phyloP scores from a whole-genome alignment of 1,140 invertebrate species.

The Triops longicaudatus region DNA sequence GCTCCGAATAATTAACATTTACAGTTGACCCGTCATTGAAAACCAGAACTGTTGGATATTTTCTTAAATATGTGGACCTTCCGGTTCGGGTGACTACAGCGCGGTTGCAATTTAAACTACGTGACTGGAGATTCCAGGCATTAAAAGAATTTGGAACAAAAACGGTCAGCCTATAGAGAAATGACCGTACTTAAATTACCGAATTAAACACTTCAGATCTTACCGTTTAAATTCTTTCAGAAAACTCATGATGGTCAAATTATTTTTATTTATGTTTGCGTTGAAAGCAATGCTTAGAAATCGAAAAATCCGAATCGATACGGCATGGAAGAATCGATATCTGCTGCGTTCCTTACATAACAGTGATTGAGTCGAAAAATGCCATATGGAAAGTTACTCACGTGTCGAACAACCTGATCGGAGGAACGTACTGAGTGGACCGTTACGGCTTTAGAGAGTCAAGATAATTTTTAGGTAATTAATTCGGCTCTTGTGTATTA shows the following conservation, averaged over 20 bases:
- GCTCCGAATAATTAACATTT: conserved; percentile 69
- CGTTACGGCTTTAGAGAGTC: not conserved
- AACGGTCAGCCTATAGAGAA: not conserved
- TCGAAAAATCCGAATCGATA: not conserved
- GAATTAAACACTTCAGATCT: not conserved
- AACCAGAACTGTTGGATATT: conserved; percentile 66
- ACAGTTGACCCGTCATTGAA: conserved; percentile 74
- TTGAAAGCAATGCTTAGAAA: not conserved
- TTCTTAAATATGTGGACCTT: conserved; percentile 54
- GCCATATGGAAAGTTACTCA: not conserved
- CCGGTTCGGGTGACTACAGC: conserved; percentile 60
- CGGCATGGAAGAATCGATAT: not conserved
- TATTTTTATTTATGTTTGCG: not conserved
- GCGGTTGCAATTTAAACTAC: conserved; percentile 51
- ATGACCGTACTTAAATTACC: not conserved
- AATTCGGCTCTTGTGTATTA: too few relatives aligned
- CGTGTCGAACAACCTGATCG: not conserved
- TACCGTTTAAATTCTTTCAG: not conserved
- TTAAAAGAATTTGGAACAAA: not conserved
- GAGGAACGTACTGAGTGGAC: not conserved
- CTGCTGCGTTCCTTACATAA: not conserved
- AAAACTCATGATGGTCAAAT: not conserved
- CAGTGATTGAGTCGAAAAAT: not conserved
- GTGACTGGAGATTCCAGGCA: not conserved
- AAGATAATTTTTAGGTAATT: not conserved